Base-by-base conservation (phyloP, 2,113 vertebrate genomes). In the Macquaria ambigua region DNA sequence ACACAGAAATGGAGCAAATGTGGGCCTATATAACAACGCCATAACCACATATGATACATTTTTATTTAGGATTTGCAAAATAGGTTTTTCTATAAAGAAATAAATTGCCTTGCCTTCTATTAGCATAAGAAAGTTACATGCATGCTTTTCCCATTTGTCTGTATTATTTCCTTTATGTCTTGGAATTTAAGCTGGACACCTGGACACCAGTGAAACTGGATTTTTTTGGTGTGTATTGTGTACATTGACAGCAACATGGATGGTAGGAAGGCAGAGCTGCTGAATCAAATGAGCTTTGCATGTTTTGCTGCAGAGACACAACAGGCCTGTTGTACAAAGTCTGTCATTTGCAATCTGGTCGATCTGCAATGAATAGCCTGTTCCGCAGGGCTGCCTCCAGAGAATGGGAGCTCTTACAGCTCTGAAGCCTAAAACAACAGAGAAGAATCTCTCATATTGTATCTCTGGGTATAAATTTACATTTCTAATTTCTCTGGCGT, bases 391-490 rank as follows among this genome's bases (percentile, higher is more conserved):
- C 87, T 94, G 93, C 91, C 89, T 91, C 90, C 74, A 69, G 92
- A 92, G 92, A 93, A 93, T 91, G 89, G 85, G 75, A 82, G 84
- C 87, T 86, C 80, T 63, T 87, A 73, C 64, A 81, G 72, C 81
- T 91, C 91, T 76, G 83, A 89, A 93, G 89, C 89, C 89, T 91
- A 85, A 90, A 92, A 92, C 84, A 93, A 94, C 88, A 89, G 84
- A 85, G 87, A 84, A 64, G 88, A 92, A 90, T 91, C 88, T 91
- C 84, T 92, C 85, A 91, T 89, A 92, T 91, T 93, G 90, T 94
- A 91, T 94, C 92, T 93, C 84, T 77, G 90, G 77, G 90, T 95
- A 93, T 94, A 93, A 92, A 95, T 95, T 93, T 94, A 92, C 92
- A 94, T 92, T 91, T 93, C 85, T 94, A 92, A 95, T 95, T 95